Evolutionary conservation across 2,113 vertebrate genomes (phyloP), one percentile per base, ranked within the genome.

Genomic region (Psittacula cyanocephala): DNA sequence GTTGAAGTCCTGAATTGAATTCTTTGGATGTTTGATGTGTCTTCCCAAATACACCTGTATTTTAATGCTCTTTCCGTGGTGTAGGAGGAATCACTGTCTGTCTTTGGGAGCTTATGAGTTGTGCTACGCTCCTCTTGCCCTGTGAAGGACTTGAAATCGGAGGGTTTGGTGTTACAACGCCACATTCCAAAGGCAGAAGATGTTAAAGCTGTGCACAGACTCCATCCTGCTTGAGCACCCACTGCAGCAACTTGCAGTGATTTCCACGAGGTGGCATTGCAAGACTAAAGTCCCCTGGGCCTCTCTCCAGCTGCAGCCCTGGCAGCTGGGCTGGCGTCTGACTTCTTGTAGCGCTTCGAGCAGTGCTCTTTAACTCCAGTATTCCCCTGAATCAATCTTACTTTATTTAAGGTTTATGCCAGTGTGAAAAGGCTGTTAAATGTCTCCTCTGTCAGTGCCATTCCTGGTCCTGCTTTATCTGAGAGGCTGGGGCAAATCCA

Each of bases 221-320:
- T 35, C 33, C 57, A 35, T 59, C 28, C 10, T 27, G 41, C 84
- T 33, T 9, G 41, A 23, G 17, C 0, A 9, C 31, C 31, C 7
- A 19, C 28, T 37, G 37, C 33, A 41, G 24, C 37, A 17, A 23
- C 50, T 68, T 28, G 50, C 81, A 55, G 60, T 0, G 8, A 13
- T 71, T 87, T 92, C 97, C 98, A 98, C 97, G 9, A 97, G 98
- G 95, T 96, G 98, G 97, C 97, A 91, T 91, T 46, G 33, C 84
- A 70, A 52, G 64, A 55, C 33, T 53, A 19, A 64, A 62, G 53
- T 95, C 90, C 59, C 41, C 19, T 11, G 50, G 20, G 47, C 17
- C 44, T 18, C 1, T 20, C 49, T 53, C 18, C 35, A 14, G 74
- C 83, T 59, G 37, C 39, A 70, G 68, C 63, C 11, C 6, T 72